These are phyloP conservation scores for Phylloscopus trochilus DNA, from an alignment of 2,113 vertebrate species.

Conservation along the genomic window DNA sequence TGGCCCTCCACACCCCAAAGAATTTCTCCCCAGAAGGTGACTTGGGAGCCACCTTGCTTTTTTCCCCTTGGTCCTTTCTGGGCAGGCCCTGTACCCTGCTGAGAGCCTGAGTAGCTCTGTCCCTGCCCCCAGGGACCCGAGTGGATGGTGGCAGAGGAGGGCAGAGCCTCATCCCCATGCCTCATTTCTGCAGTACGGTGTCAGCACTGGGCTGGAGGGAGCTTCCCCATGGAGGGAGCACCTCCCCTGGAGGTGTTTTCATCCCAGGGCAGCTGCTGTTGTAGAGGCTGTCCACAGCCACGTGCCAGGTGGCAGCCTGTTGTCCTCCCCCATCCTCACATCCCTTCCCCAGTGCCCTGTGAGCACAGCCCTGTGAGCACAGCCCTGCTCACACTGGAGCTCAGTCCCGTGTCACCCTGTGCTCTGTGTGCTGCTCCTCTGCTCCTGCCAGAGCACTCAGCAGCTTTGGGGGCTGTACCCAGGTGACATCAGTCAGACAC, in stretches of 20 bases:
- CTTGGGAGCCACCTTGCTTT: background rate
- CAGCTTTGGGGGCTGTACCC: background rate
- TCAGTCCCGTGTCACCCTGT: background rate
- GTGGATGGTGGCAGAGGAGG: rapidly evolving
- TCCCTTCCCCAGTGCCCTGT: rapidly evolving
- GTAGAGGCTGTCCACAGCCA: background rate
- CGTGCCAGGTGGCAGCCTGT: background rate
- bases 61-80: background rate
- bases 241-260: background rate
- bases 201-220: background rate
- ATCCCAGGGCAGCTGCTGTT: background rate
- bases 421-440: background rate
- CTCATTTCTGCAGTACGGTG: rapidly evolving
- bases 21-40: background rate
- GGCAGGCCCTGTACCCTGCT: background rate
- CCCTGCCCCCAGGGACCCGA: rapidly evolving
- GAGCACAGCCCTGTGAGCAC: rapidly evolving
- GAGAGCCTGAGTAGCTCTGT: background rate
- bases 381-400: rapidly evolving
- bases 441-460: background rate
- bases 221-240: background rate
- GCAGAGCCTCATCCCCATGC: background rate
- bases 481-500: background rate
- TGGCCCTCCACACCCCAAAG: background rate
- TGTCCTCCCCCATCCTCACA: rapidly evolving